These are phyloP conservation scores for Onchidella celtica DNA, from an alignment of 2,888 invertebrate genomes.

Conservation along the genomic window DNA sequence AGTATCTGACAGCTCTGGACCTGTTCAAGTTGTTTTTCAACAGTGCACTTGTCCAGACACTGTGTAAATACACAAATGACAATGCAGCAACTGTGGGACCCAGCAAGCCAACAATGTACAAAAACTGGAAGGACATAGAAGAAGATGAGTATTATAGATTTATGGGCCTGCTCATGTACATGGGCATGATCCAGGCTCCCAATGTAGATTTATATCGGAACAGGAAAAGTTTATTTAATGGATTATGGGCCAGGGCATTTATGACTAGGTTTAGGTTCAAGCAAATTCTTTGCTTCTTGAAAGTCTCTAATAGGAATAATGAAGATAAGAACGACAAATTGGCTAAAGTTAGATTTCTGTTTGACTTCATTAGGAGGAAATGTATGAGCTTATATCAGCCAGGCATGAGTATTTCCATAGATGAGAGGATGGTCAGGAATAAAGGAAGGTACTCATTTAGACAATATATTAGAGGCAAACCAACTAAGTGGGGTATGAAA, in stretches of 20 bases:
- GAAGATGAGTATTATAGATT: constrained; percentile 8
- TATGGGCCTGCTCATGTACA: constrained; percentile 37
- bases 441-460: constrained; percentile 34
- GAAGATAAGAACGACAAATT: constrained; percentile 1
- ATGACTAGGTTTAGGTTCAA: constrained; percentile 2
- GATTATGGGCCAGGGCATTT: constrained; percentile 29
- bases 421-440: constrained; percentile 46
- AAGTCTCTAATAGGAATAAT: background rate
- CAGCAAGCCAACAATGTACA: background rate
- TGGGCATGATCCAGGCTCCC: constrained; percentile 15
- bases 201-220: constrained; percentile 9
- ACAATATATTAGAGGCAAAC: constrained; percentile 42
- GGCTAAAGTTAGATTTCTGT: constrained; percentile 15
- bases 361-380: constrained; percentile 24
- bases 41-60: background rate
- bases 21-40: constrained; percentile 20
- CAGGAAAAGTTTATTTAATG: background rate
- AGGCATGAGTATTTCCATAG: constrained; percentile 29
- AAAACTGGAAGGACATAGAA: background rate
- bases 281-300: constrained; percentile 11
- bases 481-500: constrained; percentile 48
- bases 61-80: background rate
- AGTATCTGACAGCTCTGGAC: background rate
- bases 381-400: constrained; percentile 37
- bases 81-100: background rate